phyloP scores from a whole-genome alignment of 1,140 invertebrate species.

The Tyrophagus putrescentiae region DNA sequence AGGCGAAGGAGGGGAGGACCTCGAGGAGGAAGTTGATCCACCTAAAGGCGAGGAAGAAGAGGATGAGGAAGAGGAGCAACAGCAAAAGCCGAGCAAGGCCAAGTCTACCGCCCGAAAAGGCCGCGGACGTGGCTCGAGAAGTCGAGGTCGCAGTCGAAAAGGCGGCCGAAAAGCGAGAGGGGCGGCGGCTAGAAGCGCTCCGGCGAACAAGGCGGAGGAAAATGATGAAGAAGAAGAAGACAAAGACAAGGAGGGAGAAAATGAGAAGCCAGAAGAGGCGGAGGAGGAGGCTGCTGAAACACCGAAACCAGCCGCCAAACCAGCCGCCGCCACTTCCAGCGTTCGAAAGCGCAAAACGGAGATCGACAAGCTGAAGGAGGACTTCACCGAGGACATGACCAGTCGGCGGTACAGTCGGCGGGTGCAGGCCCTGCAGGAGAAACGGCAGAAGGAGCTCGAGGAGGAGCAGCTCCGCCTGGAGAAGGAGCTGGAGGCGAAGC shows the following conservation, averaged over 20 bases:
- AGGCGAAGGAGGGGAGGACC: slow-evolving; percentile 36
- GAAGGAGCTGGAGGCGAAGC: slow-evolving; percentile 24
- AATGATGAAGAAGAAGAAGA: slow-evolving; percentile 17
- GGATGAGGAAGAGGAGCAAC: slow-evolving; percentile 25
- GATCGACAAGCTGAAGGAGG: slow-evolving; percentile 2
- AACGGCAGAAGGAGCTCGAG: slow-evolving; percentile 25
- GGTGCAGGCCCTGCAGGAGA: slow-evolving; percentile 35
- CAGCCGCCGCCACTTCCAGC: neutral
- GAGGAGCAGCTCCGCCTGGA: slow-evolving; percentile 25
- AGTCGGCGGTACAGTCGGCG: slow-evolving; percentile 40
- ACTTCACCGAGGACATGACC: slow-evolving; percentile 17
- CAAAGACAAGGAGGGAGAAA: neutral
- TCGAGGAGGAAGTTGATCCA: neutral
- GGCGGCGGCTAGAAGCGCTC: neutral
- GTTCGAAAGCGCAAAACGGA: neutral
- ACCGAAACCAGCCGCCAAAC: slow-evolving; percentile 27
- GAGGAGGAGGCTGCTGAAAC: slow-evolving; percentile 26
- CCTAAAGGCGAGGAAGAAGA: neutral
- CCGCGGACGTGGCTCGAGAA: slow-evolving; percentile 28
- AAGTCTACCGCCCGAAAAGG: slow-evolving; percentile 23
- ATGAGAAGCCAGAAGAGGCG: slow-evolving; percentile 18
- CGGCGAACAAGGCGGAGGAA: slow-evolving; percentile 16
- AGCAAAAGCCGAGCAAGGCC: slow-evolving; percentile 19
- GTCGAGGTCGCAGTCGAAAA: slow-evolving; percentile 32
- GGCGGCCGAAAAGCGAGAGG: slow-evolving; percentile 27